phyloP scores from a whole-genome alignment of 2,888 invertebrate species.

The Volucella inflata region DNA sequence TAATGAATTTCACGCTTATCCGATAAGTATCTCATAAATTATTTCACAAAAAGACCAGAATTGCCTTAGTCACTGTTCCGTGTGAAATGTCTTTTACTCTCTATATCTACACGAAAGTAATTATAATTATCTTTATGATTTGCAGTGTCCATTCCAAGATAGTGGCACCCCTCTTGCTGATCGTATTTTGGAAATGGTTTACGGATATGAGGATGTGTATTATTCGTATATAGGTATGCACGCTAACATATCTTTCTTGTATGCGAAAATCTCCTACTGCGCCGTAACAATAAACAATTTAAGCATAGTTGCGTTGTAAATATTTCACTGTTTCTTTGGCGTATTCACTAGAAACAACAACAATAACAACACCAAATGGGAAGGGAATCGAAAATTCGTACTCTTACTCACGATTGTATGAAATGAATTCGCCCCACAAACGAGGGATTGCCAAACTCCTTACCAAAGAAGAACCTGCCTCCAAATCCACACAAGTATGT shows the following conservation, averaged over 20 bases:
- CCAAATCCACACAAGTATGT: slow-evolving; percentile 11
- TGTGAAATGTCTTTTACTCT: slow-evolving; percentile 9
- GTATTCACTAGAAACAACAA: slow-evolving; percentile 2
- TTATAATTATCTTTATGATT: slow-evolving; percentile 73
- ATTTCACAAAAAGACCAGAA: neutral
- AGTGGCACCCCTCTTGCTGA: slow-evolving; percentile 26
- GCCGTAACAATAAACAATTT: slow-evolving; percentile 66
- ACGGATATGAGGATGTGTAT: too few species aligned
- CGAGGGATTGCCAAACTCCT: slow-evolving; percentile 15
- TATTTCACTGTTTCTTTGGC: slow-evolving; percentile 61
- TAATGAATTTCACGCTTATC: slow-evolving; percentile 5
- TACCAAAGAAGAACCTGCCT: too few species aligned
- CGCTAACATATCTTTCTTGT: too few species aligned
- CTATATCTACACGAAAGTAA: slow-evolving; percentile 62
- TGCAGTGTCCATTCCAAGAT: slow-evolving; percentile 54
- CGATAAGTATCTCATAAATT: slow-evolving; percentile 17
- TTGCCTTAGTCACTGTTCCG: slow-evolving; percentile 23
- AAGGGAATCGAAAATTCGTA: neutral
- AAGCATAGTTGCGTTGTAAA: slow-evolving; percentile 62
- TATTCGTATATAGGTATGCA: too few species aligned
- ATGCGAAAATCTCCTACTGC: neutral
- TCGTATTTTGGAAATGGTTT: neutral
- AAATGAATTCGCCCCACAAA: slow-evolving; percentile 47
- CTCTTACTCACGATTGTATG: neutral
- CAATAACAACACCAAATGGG: neutral